Conservation (phyloP, 2,113 vertebrate genomes). For the Ciconia maguari region DNA sequence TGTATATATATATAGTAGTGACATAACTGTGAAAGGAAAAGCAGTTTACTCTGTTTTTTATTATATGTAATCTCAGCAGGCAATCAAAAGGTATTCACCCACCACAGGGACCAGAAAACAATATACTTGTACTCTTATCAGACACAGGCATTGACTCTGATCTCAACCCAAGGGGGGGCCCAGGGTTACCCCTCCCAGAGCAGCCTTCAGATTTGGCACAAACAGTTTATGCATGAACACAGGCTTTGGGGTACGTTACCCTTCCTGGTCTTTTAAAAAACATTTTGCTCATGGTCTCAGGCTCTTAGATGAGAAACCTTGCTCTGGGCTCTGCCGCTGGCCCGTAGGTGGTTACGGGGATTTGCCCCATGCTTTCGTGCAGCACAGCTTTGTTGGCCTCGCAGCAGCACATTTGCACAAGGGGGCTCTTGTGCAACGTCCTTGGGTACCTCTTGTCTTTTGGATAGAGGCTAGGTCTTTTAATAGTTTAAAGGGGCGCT, state of each 20-base stretch:
- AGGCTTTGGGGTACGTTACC: background rate
- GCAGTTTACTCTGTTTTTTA: conserved; percentile 10
- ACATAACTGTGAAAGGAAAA: conserved; percentile 27
- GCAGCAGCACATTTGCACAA: background rate
- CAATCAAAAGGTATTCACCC: background rate
- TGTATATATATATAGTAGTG: background rate
- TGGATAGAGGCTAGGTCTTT: background rate
- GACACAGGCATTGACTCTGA: background rate
- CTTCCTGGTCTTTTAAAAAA: background rate
- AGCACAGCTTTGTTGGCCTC: background rate
- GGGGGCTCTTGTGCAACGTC: background rate
- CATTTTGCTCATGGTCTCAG: background rate
- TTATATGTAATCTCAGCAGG: conserved; percentile 13
- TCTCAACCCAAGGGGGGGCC: background rate
- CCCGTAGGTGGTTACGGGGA: rapidly evolving
- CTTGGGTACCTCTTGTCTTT: background rate
- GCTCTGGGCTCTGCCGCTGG: background rate
- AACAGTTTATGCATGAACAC: background rate
- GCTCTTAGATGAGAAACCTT: background rate
- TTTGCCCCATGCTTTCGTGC: background rate
- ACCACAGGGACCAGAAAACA: background rate
- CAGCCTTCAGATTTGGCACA: background rate
- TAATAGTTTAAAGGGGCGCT: background rate
- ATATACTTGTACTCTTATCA: background rate
- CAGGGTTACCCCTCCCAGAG: background rate